Evolutionary conservation across 2,797 vertebrate genomes (phyloP), one percentile per base, ranked within the genome.

Genomic region (Bucorvus abyssinicus): DNA sequence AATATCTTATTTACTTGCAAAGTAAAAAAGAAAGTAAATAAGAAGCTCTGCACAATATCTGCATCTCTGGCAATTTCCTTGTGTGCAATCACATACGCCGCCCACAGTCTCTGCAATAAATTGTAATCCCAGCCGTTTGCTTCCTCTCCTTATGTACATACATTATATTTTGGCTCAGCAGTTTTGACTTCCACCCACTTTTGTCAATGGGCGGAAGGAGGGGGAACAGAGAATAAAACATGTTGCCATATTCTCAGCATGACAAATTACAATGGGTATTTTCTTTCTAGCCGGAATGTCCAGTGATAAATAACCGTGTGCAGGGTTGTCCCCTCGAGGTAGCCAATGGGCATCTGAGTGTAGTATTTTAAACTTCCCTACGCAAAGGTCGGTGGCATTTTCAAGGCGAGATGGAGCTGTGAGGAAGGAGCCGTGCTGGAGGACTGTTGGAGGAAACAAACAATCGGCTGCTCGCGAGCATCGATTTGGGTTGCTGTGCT

Each of bases 21-120:
- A 94, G 65, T n/a, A 30, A 87, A 87, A 53, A 73, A 70, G 70
- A 44, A 95, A 88, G 87, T 60, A 95, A 95, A 95, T 93, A 87
- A 90, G 89, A 57, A 89, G 76, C 88, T 81, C 83, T 78, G 85
- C 71, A n/a, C 42, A 90, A 92, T 80, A 90, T 87, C 90, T 94
- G 93, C 93, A 93, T 94, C 90, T 92, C 74, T 59, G 92, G 92
- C 92, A 87, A 84, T 91, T 95, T 95, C 91, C 92, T 53, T 21
- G 65, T 63, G 81, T 91, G 92, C 95, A 91, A 56, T 59, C 90
- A 5, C 87, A 79, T 29, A 71, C 45, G 5, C 90, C 49, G 10
- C 93, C 92, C 71, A 42, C 85, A 3, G 80, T 56, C 89, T 78
- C 84, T 12, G 60, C 95, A 67, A 91, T 56, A 84, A 93, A 93